phyloP scores from a whole-genome alignment of 2,888 invertebrate species.

The Drosophila diplacantha region DNA sequence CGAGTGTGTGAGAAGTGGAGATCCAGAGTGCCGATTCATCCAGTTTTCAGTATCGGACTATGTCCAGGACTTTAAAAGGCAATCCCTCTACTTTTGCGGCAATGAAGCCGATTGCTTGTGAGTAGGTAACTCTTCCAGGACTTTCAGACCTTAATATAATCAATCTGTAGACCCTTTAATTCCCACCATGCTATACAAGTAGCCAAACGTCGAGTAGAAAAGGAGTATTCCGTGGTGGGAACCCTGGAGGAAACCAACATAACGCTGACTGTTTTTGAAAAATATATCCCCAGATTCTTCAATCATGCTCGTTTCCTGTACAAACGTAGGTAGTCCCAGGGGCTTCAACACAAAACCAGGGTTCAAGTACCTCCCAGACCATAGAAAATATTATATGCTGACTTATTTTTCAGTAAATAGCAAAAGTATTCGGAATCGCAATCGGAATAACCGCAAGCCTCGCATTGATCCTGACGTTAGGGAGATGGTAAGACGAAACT shows the following conservation, averaged over 20 bases:
- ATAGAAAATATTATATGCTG: neutral
- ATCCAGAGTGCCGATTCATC: conserved; percentile 88
- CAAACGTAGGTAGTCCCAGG: conserved; percentile 81
- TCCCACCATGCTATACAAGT: conserved; percentile 87
- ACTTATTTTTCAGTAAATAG: conserved; percentile 56
- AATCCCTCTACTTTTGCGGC: conserved; percentile 92
- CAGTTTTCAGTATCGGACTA: conserved; percentile 87
- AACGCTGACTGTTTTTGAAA: conserved; percentile 88
- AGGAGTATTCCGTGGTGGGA: conserved; percentile 91
- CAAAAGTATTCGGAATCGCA: conserved; percentile 80
- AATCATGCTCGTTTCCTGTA: conserved; percentile 85
- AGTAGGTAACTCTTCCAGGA: conserved; percentile 73
- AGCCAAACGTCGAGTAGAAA: conserved; percentile 89
- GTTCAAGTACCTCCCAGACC: conserved; percentile 13
- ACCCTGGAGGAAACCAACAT: conserved; percentile 91
- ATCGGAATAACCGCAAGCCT: conserved; percentile 89
- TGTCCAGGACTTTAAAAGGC: conserved; percentile 88
- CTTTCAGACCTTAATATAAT: neutral
- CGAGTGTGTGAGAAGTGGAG: conserved; percentile 88
- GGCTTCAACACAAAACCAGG: conserved; percentile 1
- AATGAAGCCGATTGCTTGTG: conserved; percentile 89
- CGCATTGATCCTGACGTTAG: conserved; percentile 89
- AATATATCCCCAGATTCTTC: conserved; percentile 90
- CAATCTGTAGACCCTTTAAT: conserved; percentile 85
- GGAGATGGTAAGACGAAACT: conserved; percentile 88